phyloP scores from a whole-genome alignment of 2,113 vertebrate genomes.

The Macaca nemestrina region DNA sequence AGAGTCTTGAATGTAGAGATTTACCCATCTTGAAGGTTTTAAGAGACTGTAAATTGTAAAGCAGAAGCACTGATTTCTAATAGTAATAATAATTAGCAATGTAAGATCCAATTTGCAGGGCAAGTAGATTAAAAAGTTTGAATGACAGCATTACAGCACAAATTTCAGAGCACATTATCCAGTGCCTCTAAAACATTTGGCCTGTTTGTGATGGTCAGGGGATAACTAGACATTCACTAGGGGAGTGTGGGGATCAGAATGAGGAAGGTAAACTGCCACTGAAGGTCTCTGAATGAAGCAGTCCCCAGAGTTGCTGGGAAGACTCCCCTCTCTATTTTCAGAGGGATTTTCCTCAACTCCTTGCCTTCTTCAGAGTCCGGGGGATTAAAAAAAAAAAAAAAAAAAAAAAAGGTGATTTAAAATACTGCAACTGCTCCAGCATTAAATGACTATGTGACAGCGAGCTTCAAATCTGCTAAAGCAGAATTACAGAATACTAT shows the following conservation, averaged over 20 bases:
- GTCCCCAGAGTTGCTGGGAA: not conserved
- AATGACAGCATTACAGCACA: not conserved
- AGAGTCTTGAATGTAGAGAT: not conserved
- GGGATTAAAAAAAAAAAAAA: no score
- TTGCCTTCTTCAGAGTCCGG: not conserved
- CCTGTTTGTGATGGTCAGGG: not conserved
- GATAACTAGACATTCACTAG: not conserved
- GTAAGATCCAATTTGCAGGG: not conserved
- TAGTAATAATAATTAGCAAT: not conserved
- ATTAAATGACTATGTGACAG: not conserved
- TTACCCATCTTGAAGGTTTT: not conserved
- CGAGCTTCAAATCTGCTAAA: not conserved
- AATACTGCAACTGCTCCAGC: not conserved
- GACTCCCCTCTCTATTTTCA: not conserved
- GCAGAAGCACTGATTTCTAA: not conserved
- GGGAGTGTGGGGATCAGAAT: not conserved
- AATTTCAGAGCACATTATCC: not conserved
- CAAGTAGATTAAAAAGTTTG: not conserved
- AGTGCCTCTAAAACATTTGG: not conserved
- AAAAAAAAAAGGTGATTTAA: not conserved
- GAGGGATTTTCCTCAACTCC: not conserved
- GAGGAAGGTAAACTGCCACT: not conserved
- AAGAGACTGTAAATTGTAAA: not conserved
- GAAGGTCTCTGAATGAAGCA: not conserved
- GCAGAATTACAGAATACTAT: not conserved